phyloP scores from a whole-genome alignment of 2,797 vertebrate species.

The Tenualosa ilisha region DNA sequence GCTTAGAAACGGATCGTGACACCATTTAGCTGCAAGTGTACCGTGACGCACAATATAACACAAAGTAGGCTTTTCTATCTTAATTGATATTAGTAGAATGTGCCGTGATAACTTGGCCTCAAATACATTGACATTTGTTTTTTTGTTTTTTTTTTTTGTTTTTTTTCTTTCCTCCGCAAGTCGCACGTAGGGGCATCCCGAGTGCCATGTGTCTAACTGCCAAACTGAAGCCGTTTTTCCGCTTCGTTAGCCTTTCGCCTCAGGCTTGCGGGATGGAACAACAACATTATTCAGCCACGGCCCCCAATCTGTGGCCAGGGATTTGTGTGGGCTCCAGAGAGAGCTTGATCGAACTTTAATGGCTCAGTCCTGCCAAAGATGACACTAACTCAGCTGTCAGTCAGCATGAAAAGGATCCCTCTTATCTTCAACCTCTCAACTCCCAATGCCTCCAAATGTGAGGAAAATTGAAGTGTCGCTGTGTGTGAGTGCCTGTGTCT shows the following conservation, averaged over 20 bases:
- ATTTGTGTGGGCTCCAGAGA: background rate
- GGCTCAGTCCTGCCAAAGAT: background rate
- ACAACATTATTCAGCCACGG: background rate
- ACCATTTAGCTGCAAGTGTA: background rate
- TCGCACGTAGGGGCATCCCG: background rate
- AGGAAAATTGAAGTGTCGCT: background rate
- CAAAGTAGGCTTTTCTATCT: background rate
- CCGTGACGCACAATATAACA: background rate
- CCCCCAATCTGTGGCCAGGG: background rate
- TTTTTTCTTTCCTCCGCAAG: background rate
- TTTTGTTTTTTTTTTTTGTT: background rate
- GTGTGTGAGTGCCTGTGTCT: background rate
- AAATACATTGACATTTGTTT: background rate
- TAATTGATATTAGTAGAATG: background rate
- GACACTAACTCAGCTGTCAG: background rate
- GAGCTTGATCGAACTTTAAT: background rate
- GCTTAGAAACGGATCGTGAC: background rate
- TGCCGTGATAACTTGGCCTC: background rate
- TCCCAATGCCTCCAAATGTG: background rate
- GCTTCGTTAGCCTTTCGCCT: constrained; percentile 41
- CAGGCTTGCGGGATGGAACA: background rate
- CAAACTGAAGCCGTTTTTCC: constrained; percentile 30
- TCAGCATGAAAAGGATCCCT: background rate
- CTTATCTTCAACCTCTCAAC: background rate
- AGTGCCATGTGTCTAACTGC: constrained; percentile 7